These are phyloP conservation scores for Halcyon badia DNA, from an alignment of 2,797 vertebrate genomes.

Conservation along the genomic window DNA sequence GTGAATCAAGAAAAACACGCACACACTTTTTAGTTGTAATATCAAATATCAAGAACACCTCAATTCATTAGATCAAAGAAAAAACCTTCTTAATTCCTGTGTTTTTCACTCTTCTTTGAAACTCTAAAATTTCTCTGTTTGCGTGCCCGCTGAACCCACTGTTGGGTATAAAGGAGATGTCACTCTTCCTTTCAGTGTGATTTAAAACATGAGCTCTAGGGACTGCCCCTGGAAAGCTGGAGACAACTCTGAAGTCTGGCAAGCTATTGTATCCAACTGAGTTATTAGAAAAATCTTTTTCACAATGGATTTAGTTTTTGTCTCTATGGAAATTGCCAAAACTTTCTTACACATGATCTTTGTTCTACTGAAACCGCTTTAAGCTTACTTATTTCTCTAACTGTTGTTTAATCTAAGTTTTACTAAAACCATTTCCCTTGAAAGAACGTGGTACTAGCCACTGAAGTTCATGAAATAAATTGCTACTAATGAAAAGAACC, in stretches of 20 bases:
- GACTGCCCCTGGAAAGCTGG: neutral
- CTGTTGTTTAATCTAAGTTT: slow-evolving; percentile 4
- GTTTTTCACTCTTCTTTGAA: neutral
- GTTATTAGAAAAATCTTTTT: slow-evolving; percentile 59
- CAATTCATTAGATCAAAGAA: neutral
- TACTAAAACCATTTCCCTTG: neutral
- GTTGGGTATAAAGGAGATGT: slow-evolving; percentile 25
- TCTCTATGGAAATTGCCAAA: slow-evolving; percentile 54
- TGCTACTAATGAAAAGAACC: slow-evolving; percentile 32
- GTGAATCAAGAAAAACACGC: neutral
- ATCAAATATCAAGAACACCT: neutral
- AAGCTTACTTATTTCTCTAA: neutral
- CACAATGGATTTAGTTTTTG: slow-evolving; percentile 47
- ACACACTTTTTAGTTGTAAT: neutral
- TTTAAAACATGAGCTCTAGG: slow-evolving; percentile 31
- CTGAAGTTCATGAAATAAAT: neutral
- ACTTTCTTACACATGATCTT: slow-evolving; percentile 32
- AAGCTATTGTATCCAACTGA: slow-evolving; percentile 40
- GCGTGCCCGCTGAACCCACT: neutral
- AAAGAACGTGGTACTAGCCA: neutral
- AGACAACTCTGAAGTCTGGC: slow-evolving; percentile 45
- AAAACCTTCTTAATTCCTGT: neutral
- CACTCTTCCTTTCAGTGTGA: slow-evolving; percentile 18
- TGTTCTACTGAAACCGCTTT: neutral
- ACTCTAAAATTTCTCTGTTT: neutral